Evolutionary conservation across 2,797 vertebrate genomes (phyloP), one percentile per base, ranked within the genome.

Genomic region (Molossus alvarezi): DNA sequence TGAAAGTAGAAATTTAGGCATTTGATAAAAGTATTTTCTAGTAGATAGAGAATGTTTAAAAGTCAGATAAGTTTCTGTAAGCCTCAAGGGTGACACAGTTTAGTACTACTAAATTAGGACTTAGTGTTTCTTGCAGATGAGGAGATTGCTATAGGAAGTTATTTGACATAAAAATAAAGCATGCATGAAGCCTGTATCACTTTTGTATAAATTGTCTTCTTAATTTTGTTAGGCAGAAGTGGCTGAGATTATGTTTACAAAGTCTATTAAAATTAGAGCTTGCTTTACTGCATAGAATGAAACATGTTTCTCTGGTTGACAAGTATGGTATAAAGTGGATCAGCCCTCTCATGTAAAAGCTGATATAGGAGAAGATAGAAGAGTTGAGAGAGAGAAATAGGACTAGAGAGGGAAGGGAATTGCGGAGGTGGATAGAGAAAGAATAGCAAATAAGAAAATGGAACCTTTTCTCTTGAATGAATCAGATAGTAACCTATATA

Each of bases 11-110:
- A 89, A 90, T 69, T 89, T 84, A 92, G 88, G 81, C 17, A 51
- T 93, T 94, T 93, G 41, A 72, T 95, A 20, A 80, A 76, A 91
- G 48, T 91, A 45, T 90, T 93, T 95, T 91, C 84, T 91, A 55
- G 76, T 84, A 82, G 37, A 33, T 29, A 90, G 77, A 88, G 6
- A 90, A 62, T 95, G 62, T 81, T 91, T 96, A 73, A 72, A 95
- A 88, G 77, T 94, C 91, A 90, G 48, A 64, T 83, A 93, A 71
- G 17, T 71, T 83, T 95, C 55, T 65, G 7, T 73, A 69, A 79
- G 23, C 53, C 76, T 95, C 37, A 80, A 71, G 58, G 48, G 64
- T 58, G 53, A 87, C 48, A 80, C n/a, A 93, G 9, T 65, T 95
- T 89, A 93, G 72, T 89, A 71, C 21, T 83, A 10, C 48, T 71